These are phyloP conservation scores for Monoplex corrugatus DNA, from an alignment of 2,888 invertebrate species.

Conservation along the genomic window DNA sequence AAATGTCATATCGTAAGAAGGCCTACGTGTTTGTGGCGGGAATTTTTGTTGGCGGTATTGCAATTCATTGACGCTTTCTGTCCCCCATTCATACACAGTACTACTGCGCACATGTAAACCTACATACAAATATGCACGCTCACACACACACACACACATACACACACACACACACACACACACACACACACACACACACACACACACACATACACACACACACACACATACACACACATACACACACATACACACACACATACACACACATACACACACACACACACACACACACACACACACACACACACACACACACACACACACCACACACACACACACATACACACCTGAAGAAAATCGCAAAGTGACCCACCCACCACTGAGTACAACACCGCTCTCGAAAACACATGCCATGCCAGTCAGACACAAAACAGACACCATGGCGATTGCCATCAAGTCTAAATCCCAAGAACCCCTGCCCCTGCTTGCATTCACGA, in stretches of 20 bases:
- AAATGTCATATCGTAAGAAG: too few species aligned
- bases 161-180: neutral
- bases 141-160: conserved; percentile 7
- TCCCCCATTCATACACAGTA: too few species aligned
- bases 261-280: neutral
- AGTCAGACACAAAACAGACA: too few species aligned
- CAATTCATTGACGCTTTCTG: too few species aligned
- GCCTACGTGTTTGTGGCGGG: too few species aligned
- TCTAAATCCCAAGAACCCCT: too few species aligned
- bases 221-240: neutral
- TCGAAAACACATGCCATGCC: neutral
- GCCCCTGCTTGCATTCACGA: too few species aligned
- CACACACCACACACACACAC: neutral
- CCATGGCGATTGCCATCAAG: too few species aligned
- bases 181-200: conserved; percentile 20
- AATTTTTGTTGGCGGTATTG: too few species aligned
- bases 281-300: neutral
- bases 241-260: neutral
- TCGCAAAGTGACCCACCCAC: neutral
- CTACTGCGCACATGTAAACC: too few species aligned
- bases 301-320: conserved; percentile 23
- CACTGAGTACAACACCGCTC: neutral
- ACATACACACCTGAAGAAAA: neutral
- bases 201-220: conserved; percentile 26
- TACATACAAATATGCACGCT: neutral